These are phyloP conservation scores for Cerastis rubricosa DNA, from an alignment of 2,888 invertebrate genomes.

Conservation along the genomic window DNA sequence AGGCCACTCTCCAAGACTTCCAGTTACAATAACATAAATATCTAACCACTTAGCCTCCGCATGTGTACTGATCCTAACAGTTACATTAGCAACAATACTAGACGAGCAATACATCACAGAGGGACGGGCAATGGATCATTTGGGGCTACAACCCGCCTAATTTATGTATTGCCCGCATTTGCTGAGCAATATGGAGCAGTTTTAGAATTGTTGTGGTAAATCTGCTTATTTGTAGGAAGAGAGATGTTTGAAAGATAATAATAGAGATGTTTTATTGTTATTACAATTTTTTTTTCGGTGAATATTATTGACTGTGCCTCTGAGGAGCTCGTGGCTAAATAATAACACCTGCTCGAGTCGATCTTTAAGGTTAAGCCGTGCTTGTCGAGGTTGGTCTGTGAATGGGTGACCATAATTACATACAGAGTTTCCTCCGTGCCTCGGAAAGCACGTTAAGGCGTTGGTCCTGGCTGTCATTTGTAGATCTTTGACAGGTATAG, in stretches of 20 bases:
- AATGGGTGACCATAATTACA: too few relatives aligned
- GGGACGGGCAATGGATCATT: slow-evolving; percentile 62
- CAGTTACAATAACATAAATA: slow-evolving; percentile 12
- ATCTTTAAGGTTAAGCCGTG: too few relatives aligned
- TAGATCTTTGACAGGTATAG: too few relatives aligned
- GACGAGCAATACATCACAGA: slow-evolving; percentile 62
- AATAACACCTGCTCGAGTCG: too few relatives aligned
- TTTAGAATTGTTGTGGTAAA: slow-evolving; percentile 26
- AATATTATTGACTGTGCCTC: too few relatives aligned
- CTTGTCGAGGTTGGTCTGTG: too few relatives aligned
- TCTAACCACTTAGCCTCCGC: neutral
- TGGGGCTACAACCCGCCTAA: slow-evolving; percentile 45
- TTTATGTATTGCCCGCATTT: slow-evolving; percentile 56
- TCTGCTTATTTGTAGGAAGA: slow-evolving; percentile 15
- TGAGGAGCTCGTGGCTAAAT: too few relatives aligned
- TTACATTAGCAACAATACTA: slow-evolving; percentile 61
- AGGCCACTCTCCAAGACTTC: neutral
- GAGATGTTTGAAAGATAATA: neutral
- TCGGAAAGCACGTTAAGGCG: too few relatives aligned
- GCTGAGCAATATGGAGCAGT: slow-evolving; percentile 21
- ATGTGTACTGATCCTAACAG: slow-evolving; percentile 40
- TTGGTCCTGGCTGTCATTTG: too few relatives aligned
- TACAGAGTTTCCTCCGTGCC: too few relatives aligned
- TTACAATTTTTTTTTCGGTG: neutral
- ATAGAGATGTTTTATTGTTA: neutral